These are phyloP conservation scores for Microcebus tavaratra DNA, from an alignment of 2,113 vertebrate species.

Conservation along the genomic window DNA sequence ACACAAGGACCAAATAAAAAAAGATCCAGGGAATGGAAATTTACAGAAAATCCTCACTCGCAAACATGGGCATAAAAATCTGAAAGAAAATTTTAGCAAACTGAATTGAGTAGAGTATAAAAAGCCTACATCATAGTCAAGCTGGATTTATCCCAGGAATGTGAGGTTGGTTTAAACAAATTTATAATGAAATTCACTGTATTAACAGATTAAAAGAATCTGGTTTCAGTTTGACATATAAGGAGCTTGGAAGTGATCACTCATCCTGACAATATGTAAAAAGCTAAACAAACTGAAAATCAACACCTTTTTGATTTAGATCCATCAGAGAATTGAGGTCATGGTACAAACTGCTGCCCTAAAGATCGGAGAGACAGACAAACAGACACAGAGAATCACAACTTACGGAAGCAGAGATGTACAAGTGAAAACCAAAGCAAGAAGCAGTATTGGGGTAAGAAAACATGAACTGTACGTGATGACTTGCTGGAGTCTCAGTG, in stretches of 20 bases:
- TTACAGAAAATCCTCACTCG: background rate
- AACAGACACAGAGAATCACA: background rate
- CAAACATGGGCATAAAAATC: background rate
- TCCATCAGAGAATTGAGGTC: background rate
- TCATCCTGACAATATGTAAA: background rate
- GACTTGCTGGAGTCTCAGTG: background rate
- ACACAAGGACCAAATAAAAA: background rate
- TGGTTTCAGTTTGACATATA: background rate
- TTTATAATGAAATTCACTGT: background rate
- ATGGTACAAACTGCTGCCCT: background rate
- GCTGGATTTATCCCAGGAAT: background rate
- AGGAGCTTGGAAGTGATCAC: background rate
- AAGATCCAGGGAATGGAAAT: background rate
- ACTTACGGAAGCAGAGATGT: background rate
- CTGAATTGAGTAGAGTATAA: background rate
- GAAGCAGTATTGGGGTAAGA: background rate
- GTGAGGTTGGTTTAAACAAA: background rate
- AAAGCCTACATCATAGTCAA: background rate
- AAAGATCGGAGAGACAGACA: background rate
- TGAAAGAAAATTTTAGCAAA: background rate
- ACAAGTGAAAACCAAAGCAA: background rate
- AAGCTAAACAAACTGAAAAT: constrained; percentile 18
- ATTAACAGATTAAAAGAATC: background rate
- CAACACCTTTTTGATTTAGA: background rate
- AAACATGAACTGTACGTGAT: background rate